A percentile compares a stretch with the other conserved stretches of the same genome.
These are phyloP conservation scores for Sebastolobus alascanus DNA, from an alignment of 2,797 vertebrate species.

Conservation along the genomic window DNA sequence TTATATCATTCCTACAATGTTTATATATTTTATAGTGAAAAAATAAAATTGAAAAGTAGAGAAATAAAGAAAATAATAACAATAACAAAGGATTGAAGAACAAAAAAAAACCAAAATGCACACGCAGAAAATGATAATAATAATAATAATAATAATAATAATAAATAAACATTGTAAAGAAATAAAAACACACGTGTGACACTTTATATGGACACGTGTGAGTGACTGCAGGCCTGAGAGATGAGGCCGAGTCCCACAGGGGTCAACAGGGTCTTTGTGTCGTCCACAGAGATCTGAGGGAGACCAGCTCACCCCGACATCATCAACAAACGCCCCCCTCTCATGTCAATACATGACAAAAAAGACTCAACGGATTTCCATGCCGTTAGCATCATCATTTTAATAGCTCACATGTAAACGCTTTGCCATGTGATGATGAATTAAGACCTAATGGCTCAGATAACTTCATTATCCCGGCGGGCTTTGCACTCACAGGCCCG, in stretches of 20 bases:
- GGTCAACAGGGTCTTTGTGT: slow-evolving; percentile 53
- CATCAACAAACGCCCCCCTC: slow-evolving; percentile 42
- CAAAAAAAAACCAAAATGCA: no score
- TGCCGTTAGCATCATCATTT: slow-evolving; percentile 43
- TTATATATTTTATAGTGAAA: no score
- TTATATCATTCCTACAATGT: no score
- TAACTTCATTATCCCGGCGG: slow-evolving; percentile 61
- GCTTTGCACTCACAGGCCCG: slow-evolving; percentile 66
- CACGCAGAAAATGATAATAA: no score
- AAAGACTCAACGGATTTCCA: slow-evolving; percentile 40
- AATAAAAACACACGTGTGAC: not conserved
- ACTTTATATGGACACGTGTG: slow-evolving; percentile 12
- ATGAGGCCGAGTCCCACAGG: slow-evolving; percentile 39
- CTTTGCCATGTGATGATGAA: slow-evolving; percentile 50
- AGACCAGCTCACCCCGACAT: slow-evolving; percentile 16
- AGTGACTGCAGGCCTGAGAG: slow-evolving; percentile 23
- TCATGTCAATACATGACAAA: slow-evolving; percentile 41
- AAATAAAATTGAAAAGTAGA: no score
- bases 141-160: no score
- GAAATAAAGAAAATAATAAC: no score
- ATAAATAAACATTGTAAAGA: no score
- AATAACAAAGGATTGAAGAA: no score
- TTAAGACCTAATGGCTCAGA: slow-evolving; percentile 58
- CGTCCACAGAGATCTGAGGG: slow-evolving; percentile 59
- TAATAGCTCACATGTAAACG: slow-evolving; percentile 42